A percentile compares a stretch with the other conserved stretches of the same genome.
phyloP scores from a whole-genome alignment of 2,797 vertebrate species.

The Chloroceryle inda region DNA sequence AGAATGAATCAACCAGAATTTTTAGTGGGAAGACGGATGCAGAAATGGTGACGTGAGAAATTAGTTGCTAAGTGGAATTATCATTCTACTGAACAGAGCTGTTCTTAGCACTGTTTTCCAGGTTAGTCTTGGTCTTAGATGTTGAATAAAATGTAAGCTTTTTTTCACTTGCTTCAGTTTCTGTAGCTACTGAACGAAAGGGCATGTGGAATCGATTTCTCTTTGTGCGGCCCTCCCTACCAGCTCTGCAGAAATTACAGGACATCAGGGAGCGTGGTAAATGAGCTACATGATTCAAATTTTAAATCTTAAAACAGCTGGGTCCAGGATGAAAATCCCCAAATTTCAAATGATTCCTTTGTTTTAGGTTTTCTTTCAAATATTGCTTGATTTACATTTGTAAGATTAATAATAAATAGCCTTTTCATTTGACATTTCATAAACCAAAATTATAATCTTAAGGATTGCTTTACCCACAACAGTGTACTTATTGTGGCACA shows the following conservation, averaged over 20 bases:
- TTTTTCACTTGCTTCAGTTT: not conserved
- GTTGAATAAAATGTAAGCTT: not conserved
- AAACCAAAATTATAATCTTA: constrained; percentile 47
- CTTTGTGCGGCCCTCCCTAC: constrained; percentile 25
- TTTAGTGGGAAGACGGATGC: not conserved
- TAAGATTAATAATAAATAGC: constrained; percentile 53
- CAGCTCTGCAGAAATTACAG: constrained; percentile 50
- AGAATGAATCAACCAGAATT: not conserved
- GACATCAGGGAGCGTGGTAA: constrained; percentile 38
- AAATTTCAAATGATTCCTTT: constrained; percentile 36
- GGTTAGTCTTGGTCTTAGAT: not conserved
- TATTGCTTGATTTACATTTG: constrained; percentile 57
- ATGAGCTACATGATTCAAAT: constrained; percentile 66
- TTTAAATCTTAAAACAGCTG: constrained; percentile 53
- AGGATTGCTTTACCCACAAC: constrained; percentile 39
- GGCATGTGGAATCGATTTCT: constrained; percentile 53
- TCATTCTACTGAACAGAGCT: not conserved
- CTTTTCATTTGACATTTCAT: constrained; percentile 36
- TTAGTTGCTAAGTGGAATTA: not conserved
- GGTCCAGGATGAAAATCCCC: constrained; percentile 28
- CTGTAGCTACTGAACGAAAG: constrained; percentile 1
- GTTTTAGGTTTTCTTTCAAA: constrained; percentile 46
- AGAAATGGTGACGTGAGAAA: not conserved
- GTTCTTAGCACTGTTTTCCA: not conserved
- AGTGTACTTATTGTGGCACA: constrained; percentile 23